phyloP scores from a whole-genome alignment of 2,113 vertebrate species.

The Pelecanoides urinatrix region DNA sequence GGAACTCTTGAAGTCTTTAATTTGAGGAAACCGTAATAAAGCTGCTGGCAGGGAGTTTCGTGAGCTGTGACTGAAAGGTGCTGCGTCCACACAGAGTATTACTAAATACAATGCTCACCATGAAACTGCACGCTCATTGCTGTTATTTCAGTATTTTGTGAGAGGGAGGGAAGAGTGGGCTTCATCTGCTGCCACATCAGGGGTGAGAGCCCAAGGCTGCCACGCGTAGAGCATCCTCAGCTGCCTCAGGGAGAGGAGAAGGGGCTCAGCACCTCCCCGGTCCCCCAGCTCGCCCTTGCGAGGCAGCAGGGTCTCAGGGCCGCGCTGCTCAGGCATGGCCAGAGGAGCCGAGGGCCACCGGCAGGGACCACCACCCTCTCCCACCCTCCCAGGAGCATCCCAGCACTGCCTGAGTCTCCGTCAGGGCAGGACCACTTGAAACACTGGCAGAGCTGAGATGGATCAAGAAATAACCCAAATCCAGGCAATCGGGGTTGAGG shows the following conservation, averaged over 20 bases:
- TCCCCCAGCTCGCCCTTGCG: fast-evolving
- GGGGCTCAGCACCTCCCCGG: neutral
- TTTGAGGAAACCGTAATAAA: neutral
- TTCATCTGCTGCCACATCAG: neutral
- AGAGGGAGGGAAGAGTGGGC: neutral
- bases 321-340: neutral
- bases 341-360: neutral
- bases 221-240: neutral
- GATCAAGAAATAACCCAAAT: neutral
- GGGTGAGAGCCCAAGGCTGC: neutral
- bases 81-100: neutral
- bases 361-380: neutral
- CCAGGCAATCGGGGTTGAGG: neutral
- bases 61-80: neutral
- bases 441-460: neutral
- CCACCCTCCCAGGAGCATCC: neutral
- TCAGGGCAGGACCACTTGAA: neutral
- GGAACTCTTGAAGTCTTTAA: slow-evolving; percentile 11
- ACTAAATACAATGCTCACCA: neutral
- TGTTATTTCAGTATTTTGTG: neutral
- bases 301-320: neutral
- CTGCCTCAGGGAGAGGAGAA: neutral
- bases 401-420: neutral
- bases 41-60: neutral
- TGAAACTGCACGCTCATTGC: neutral